Evolutionary conservation across 2,113 vertebrate genomes (phyloP).

Genomic region (Ahaetulla prasina): DNA sequence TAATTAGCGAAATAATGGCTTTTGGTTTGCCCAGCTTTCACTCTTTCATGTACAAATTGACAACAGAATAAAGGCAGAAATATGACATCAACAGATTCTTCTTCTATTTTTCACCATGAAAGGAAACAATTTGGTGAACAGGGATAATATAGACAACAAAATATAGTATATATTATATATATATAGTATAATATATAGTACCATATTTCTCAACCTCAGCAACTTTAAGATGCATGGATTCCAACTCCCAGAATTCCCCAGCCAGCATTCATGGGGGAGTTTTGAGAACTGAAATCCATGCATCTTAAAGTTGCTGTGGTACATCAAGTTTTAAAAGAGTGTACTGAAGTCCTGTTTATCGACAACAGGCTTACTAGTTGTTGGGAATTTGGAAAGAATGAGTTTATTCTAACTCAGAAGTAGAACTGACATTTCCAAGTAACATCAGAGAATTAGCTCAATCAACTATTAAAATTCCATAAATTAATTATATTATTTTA

Average conservation of each 20-base stretch:
- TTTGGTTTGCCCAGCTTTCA: not conserved
- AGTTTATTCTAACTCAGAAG: not conserved
- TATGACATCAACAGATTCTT: not conserved
- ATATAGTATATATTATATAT: too few species aligned
- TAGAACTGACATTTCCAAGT: not conserved
- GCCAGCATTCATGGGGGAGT: not conserved
- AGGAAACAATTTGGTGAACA: not conserved
- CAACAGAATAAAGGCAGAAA: not conserved
- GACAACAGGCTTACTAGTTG: not conserved
- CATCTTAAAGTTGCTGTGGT: not conserved
- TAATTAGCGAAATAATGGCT: not conserved
- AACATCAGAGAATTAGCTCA: not conserved
- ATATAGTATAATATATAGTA: not conserved
- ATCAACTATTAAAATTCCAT: not conserved
- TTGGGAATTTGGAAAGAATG: not conserved
- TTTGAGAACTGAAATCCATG: not conserved
- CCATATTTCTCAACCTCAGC: not conserved
- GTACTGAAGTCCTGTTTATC: not conserved
- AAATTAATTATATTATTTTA: not conserved
- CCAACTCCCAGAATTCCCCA: not conserved
- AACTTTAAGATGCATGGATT: not conserved
- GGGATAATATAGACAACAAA: not conserved
- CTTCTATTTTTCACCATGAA: not conserved
- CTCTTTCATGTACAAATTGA: not conserved
- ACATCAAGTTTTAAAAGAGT: not conserved